Evolutionary conservation across 2,888 invertebrate species (phyloP), one percentile per base, ranked within the genome.

Genomic region (Hemaris fuciformis): DNA sequence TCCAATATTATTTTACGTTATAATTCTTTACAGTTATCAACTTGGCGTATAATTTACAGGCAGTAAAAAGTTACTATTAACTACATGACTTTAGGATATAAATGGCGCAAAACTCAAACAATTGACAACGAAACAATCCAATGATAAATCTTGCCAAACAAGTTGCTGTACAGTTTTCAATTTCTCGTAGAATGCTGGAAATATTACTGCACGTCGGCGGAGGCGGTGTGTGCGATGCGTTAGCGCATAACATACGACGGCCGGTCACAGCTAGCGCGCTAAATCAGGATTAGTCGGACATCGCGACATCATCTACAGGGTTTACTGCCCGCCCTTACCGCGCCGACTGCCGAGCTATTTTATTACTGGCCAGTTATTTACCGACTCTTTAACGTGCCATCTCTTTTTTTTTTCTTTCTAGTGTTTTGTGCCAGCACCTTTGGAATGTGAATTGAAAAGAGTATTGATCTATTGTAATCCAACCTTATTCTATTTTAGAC

Each of bases 241-340:
- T 85, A 82, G 79, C 80, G 83, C 73, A 79, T 87, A 88, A 88
- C 84, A 77, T 87, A 89, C 83, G 79, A 74, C 66, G 77, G 70
- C 65, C 77, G 80, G 79, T 77, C 77, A 76, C 82, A 77, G 80
- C 80, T 75, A 80, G 78, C 75, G 72, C 82, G 87, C 87, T 91
- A 91, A 90, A 92, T 92, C 91, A 91, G 91, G 90, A 89, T 92
- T 91, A 92, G 86, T 75, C 67, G 69, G 85, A 88, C 88, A 83
- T 72, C 72, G 79, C 79, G 82, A 85, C 88, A 85, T 85, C 84
- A 81, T 84, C 79, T 82, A 77, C 73, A 73, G 81, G 86, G 81
- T 90, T 91, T 90, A 91, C 84, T 81, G 87, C 82, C 69, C 74
- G 71, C 72, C 76, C 74, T 74, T 80, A 80, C 77, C 76, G 76